Evolutionary conservation across 2,888 invertebrate species (phyloP), one percentile per base, ranked within the genome.

Genomic region (Villa cingulata): DNA sequence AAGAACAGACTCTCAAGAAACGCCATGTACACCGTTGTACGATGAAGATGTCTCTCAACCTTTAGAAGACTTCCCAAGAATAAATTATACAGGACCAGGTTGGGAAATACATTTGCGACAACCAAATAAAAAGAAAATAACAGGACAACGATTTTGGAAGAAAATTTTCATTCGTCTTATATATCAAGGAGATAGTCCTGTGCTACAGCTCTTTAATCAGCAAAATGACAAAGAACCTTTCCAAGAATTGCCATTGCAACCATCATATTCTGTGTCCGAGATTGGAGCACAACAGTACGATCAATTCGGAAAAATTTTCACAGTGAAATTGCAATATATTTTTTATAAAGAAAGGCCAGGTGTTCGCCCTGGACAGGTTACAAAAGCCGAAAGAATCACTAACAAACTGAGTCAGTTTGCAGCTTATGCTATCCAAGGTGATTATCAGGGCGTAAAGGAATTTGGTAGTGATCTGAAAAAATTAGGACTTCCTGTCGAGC

Each of bases 241-340:
- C 70, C 94, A 96, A 70, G 96, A 96, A 72, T 73, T 96, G 55
- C 92, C 92, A 0, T 72, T 95, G 54, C 89, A 94, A 67, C 85
- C 94, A 2, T 94, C 91, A 65, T 96, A 96, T 70, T 92, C 92
- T 2, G 85, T 95, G 41, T 95, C 94, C 4, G 94, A 92, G 52
- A 84, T 92, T 42, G 87, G 86, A 43, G 89, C 94, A 34, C 98
- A 98, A 71, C 97, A 97, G 67, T 97, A 91, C 65, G 98, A 99
- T 71, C 91, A 95, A 68, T 99, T 87, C 66, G 97, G 97, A 29
- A 99, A 99, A 73, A 96, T 98, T 58, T 97, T 98, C 73, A 98
- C 98, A 1, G 81, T 97, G 48, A 97, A 94, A 67, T 56, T 70
- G 56, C 97, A 97, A 68, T 96, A 95, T 64, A 87, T 97, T 48